Evolutionary conservation across 2,888 invertebrate genomes (phyloP).

Genomic region (Ennomos fuscantarius): DNA sequence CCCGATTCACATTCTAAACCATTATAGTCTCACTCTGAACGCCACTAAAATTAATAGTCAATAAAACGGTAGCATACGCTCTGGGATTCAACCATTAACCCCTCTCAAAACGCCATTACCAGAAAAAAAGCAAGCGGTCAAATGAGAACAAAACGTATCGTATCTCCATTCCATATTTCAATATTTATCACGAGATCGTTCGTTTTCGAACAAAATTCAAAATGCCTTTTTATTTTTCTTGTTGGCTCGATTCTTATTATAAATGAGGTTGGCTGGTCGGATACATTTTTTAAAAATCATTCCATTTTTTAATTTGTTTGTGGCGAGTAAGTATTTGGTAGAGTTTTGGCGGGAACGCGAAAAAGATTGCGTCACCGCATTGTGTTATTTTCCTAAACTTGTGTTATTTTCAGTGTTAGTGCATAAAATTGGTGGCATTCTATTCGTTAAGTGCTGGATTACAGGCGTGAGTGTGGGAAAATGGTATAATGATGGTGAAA

Average conservation of each 20-base stretch:
- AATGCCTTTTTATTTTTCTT: conserved; percentile 58
- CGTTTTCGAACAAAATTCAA: conserved; percentile 80
- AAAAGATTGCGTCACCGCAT: too few species aligned
- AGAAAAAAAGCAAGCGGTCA: conserved; percentile 42
- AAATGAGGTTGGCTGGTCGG: conserved; percentile 67
- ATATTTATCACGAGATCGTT: conserved; percentile 82
- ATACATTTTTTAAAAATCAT: conserved; percentile 69
- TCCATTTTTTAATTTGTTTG: conserved; percentile 65
- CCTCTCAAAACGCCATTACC: conserved; percentile 69
- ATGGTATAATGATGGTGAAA: too few species aligned
- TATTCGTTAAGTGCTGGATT: too few species aligned
- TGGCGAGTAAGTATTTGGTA: conserved; percentile 32
- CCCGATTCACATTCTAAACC: conserved; percentile 42
- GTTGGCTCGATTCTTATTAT: conserved; percentile 67
- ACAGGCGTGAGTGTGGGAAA: too few species aligned
- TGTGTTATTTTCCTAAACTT: too few species aligned
- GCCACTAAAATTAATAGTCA: conserved; percentile 65
- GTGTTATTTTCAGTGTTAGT: too few species aligned
- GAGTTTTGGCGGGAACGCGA: too few species aligned
- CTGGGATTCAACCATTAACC: conserved; percentile 64
- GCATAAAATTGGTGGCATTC: too few species aligned
- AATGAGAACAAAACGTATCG: conserved; percentile 66
- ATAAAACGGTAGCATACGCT: conserved; percentile 76
- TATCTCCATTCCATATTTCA: conserved; percentile 82
- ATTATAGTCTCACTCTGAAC: conserved; percentile 45